Conservation (phyloP, 2,888 invertebrate genomes). For the Agriopis marginaria region DNA sequence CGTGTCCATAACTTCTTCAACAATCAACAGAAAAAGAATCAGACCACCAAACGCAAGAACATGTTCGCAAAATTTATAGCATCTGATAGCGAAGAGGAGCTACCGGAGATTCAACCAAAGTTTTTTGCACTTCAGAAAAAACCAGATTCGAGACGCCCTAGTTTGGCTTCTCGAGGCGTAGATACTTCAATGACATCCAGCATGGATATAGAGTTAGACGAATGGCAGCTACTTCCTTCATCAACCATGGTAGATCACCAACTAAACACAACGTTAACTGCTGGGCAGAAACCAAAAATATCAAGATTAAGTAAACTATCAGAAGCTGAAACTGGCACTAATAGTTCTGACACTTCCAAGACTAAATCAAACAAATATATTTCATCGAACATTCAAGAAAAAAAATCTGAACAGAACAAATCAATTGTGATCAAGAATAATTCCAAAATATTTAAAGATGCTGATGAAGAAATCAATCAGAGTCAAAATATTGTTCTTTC, state of each 20-base stretch:
- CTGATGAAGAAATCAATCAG: conserved; percentile 2
- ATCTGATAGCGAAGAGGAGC: conserved; percentile 68
- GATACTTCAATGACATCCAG: conserved; percentile 64
- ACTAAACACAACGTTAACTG: conserved; percentile 55
- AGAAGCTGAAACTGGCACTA: conserved; percentile 48
- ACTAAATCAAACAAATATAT: conserved; percentile 41
- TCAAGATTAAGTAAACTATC: conserved; percentile 60
- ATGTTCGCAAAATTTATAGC: conserved; percentile 72
- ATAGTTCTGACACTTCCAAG: conserved; percentile 47
- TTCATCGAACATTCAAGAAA: conserved; percentile 4
- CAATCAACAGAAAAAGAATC: conserved; percentile 38
- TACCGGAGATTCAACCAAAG: conserved; percentile 69
- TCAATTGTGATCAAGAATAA: conserved; percentile 1
- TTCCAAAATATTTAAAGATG: background rate
- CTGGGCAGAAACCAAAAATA: conserved; percentile 59
- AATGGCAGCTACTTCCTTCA: conserved; percentile 75
- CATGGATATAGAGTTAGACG: conserved; percentile 72
- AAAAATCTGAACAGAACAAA: background rate
- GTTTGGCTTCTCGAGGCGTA: conserved; percentile 49
- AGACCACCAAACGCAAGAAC: conserved; percentile 65
- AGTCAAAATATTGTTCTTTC: conserved; percentile 24
- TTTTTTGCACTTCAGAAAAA: conserved; percentile 66
- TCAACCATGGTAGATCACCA: conserved; percentile 79
- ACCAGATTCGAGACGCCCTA: conserved; percentile 44
- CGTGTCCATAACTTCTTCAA: conserved; percentile 47